Percentiles rank a stretch among this genome's conserved stretches.
phyloP scores from a whole-genome alignment of 1,140 invertebrate species.

The Spodoptera frugiperda region DNA sequence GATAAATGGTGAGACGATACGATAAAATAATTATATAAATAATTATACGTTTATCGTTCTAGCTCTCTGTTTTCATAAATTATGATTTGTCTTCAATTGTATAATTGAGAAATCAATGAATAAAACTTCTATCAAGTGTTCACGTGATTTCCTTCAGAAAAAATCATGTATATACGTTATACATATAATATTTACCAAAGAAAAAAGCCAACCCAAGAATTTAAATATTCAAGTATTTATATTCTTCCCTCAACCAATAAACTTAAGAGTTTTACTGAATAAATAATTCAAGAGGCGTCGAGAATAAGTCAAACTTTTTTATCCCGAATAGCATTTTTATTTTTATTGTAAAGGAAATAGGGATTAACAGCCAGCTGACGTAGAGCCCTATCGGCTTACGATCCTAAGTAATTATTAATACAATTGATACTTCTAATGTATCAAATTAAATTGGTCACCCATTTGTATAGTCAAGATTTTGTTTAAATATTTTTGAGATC shows the following conservation, averaged over 20 bases:
- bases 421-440: slow-evolving; percentile 34
- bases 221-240: slow-evolving; percentile 63
- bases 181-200: neutral
- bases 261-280: slow-evolving; percentile 63
- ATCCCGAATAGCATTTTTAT: slow-evolving; percentile 55
- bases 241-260: slow-evolving; percentile 53
- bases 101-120: no score
- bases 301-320: slow-evolving; percentile 59
- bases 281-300: slow-evolving; percentile 68
- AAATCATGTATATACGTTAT: no score
- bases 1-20: no score
- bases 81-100: no score
- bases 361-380: slow-evolving; percentile 42
- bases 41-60: no score
- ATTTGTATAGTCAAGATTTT: slow-evolving; percentile 3
- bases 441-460: neutral
- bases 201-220: slow-evolving; percentile 30
- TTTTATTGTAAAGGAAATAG: slow-evolving; percentile 46
- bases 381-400: slow-evolving; percentile 9
- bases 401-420: slow-evolving; percentile 37
- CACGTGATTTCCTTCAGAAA: no score
- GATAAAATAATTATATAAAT: no score
- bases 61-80: no score
- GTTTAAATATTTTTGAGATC: slow-evolving; percentile 7
- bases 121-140: no score